Percentiles rank a stretch among this genome's conserved stretches.
Evolutionary conservation across 64 coral and sea anemone genomes (phyloP).

Genomic region (Actinia tenebrosa): DNA sequence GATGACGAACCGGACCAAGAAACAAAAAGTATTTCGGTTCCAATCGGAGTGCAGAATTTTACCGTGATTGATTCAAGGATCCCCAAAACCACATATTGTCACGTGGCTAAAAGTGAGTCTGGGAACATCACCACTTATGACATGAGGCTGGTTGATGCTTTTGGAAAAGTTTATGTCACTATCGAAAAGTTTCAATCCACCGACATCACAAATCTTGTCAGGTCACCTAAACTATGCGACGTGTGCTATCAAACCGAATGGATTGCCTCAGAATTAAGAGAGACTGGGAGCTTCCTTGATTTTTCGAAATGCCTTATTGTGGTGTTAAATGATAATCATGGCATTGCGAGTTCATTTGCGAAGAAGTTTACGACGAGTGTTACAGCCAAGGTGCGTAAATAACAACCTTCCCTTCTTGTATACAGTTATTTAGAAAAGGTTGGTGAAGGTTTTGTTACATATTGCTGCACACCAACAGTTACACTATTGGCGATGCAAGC

Average conservation of each 20-base stretch:
- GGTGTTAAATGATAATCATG: slow-evolving; percentile 54
- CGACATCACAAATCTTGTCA: slow-evolving; percentile 40
- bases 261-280: slow-evolving; percentile 25
- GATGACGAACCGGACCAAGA: neutral
- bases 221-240: slow-evolving; percentile 38
- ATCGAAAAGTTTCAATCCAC: slow-evolving; percentile 58
- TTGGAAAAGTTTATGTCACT: slow-evolving; percentile 36
- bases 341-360: slow-evolving; percentile 33
- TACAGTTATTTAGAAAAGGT: too few species aligned
- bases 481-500: too few species aligned
- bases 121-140: slow-evolving; percentile 40
- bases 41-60: slow-evolving; percentile 47
- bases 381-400: neutral
- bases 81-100: slow-evolving; percentile 48
- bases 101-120: slow-evolving; percentile 41
- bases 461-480: too few species aligned
- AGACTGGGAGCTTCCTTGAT: slow-evolving; percentile 3
- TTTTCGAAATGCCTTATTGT: slow-evolving; percentile 27
- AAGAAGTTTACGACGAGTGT: neutral
- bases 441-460: too few species aligned
- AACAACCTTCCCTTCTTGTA: neutral
- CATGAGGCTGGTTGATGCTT: slow-evolving; percentile 49
- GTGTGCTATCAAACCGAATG: slow-evolving; percentile 42
- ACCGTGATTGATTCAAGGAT: slow-evolving; percentile 37
- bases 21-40: slow-evolving; percentile 28